Conservation (phyloP, 2,113 vertebrate genomes). For the Osmerus mordax region DNA sequence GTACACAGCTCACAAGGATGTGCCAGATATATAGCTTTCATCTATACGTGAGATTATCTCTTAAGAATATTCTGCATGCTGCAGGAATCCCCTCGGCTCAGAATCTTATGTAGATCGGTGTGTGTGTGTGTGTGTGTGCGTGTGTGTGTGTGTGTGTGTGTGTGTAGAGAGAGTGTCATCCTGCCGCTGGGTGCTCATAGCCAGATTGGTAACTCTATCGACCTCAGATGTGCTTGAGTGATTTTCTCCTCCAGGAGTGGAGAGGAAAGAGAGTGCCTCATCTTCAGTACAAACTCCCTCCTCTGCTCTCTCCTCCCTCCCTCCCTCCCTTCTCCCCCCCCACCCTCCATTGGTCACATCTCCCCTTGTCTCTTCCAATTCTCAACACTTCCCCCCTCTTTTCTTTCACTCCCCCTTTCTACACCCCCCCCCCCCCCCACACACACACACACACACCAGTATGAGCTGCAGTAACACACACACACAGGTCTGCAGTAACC, state of each 20-base stretch:
- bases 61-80: constrained; percentile 24
- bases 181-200: not conserved
- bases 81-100: constrained; percentile 3
- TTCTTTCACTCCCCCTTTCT: not conserved
- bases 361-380: no score
- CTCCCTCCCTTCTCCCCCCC: not conserved
- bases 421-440: not conserved
- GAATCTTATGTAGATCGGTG: constrained; percentile 19
- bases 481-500: constrained; percentile 9
- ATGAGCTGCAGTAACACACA: not conserved
- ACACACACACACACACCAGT: no score
- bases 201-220: not conserved
- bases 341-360: not conserved
- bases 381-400: no score
- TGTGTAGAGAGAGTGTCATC: not conserved
- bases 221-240: not conserved
- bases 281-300: not conserved
- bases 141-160: constrained; percentile 1
- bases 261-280: not conserved
- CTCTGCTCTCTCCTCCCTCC: not conserved
- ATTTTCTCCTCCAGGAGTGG: not conserved
- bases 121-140: constrained; percentile 1
- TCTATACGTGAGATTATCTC: constrained; percentile 24
- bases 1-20: constrained; percentile 2
- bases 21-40: constrained; percentile 9